Evolutionary conservation across 2,797 vertebrate species (phyloP), one percentile per base, ranked within the genome.

Genomic region (Dendrocincla tyrannina): DNA sequence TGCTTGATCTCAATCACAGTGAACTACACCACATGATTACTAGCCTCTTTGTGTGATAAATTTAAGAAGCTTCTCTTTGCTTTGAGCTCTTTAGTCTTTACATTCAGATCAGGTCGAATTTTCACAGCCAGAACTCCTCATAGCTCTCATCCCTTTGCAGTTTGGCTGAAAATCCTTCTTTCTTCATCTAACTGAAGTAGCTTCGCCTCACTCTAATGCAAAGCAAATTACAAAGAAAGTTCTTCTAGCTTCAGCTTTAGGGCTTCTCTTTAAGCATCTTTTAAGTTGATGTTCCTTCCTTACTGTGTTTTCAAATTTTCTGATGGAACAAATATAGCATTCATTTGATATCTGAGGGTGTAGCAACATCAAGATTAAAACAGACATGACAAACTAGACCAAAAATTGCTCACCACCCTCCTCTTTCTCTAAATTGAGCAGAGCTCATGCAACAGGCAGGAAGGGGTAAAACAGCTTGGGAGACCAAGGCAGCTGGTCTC

Each of bases 401-500:
- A 77, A 81, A 86, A 87, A 49, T 18, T 55, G 82, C 33, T 67
- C 32, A 66, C 30, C 28, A 53, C 15, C 28, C 20, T 69, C 27
- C 27, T 68, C 72, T 53, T 33, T 3, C 11, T 20, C 39, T 49
- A 18, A 63, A 67, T 2, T 28, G 9, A 91, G 58, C 25, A 75
- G 10, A 91, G 15, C 52, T 84, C 20, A 12, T 17, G 0, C 4
- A 72, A 32, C 53, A 89, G 76, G 41, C 91, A 97, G 89, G 92
- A 96, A 96, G 35, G 82, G 66, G 72, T 89, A 89, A 97, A 94
- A 72, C 6, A 83, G 17, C 44, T 49, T 66, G 22, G 39, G 47
- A 94, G 49, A 95, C 87, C 75, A 84, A 83, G 30, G 87, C 93
- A 96, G 93, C 92, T 96, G 91, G 62, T 72, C 75, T 89, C 95